A percentile compares a stretch with the other conserved stretches of the same genome.
These are phyloP conservation scores for Artibeus lituratus DNA, from an alignment of 2,797 vertebrate species.

Conservation along the genomic window DNA sequence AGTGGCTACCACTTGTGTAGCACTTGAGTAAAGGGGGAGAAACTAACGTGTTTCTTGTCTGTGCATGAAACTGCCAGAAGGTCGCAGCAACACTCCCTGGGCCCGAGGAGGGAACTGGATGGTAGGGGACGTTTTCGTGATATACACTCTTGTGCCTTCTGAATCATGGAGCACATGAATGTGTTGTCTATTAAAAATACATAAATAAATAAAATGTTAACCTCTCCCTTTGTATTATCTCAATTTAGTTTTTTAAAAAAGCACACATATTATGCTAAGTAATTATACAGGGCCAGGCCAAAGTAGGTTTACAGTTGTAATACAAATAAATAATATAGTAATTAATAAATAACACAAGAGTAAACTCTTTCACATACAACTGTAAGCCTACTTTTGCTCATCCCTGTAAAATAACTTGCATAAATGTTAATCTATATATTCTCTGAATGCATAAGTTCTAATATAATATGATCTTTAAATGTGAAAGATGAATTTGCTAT, in stretches of 20 bases:
- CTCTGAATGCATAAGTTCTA: conserved; percentile 7
- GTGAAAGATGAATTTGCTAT: not conserved
- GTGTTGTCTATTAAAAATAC: not conserved
- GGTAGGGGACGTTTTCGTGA: not conserved
- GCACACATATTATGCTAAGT: not conserved
- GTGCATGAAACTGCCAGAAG: not conserved
- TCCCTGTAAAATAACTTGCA: not conserved
- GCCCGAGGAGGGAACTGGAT: not conserved
- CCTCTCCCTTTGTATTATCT: not conserved
- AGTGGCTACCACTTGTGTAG: not conserved
- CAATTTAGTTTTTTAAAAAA: not conserved
- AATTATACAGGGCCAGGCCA: not conserved
- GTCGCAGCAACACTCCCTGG: not conserved
- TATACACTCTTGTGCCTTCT: not conserved
- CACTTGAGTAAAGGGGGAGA: not conserved
- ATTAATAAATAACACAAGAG: not conserved
- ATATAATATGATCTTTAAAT: not conserved
- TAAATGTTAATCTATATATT: not conserved
- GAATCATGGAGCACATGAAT: not conserved
- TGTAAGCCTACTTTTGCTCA: not conserved
- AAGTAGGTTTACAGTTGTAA: not conserved
- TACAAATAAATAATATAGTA: not conserved
- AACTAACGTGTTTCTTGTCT: not conserved
- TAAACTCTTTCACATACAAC: not conserved
- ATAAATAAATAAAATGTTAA: not conserved